Percentiles rank a stretch among this genome's conserved stretches.
Evolutionary conservation across 2,797 vertebrate species (phyloP).

Genomic region (Chrosomus eos): DNA sequence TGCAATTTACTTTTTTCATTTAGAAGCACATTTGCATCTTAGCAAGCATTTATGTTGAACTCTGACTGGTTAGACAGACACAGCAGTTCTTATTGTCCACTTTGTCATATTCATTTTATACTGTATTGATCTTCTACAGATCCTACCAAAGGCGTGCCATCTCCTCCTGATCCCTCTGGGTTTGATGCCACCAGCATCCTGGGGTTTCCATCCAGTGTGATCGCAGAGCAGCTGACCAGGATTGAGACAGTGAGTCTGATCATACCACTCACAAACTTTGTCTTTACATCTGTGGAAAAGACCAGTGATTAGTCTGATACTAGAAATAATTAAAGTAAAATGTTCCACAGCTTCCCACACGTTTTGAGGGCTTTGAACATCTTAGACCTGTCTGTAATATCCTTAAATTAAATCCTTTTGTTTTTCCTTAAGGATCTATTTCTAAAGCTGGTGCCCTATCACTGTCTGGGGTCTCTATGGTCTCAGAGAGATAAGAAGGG

Average conservation of each 20-base stretch:
- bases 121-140: slow-evolving; percentile 59
- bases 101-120: not conserved
- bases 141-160: slow-evolving; percentile 56
- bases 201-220: slow-evolving; percentile 81
- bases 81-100: not conserved
- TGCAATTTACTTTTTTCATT: not conserved
- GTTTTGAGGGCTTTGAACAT: too few species aligned
- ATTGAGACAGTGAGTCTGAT: slow-evolving; percentile 85
- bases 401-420: not conserved
- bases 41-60: not conserved
- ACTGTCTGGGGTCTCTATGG: slow-evolving; percentile 91
- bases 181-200: slow-evolving; percentile 86
- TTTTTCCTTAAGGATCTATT: slow-evolving; percentile 82
- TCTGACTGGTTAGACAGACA: not conserved
- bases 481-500: slow-evolving; percentile 89
- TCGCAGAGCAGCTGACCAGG: slow-evolving; percentile 90
- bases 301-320: not conserved
- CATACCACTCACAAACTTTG: too few species aligned
- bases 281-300: not conserved
- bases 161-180: slow-evolving; percentile 69
- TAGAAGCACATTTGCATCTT: not conserved
- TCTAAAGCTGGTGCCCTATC: slow-evolving; percentile 87
- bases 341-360: not conserved
- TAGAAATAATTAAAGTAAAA: not conserved
- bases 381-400: not conserved